These are phyloP conservation scores for Raja brachyura DNA, from an alignment of 2,113 vertebrate species.

Conservation along the genomic window DNA sequence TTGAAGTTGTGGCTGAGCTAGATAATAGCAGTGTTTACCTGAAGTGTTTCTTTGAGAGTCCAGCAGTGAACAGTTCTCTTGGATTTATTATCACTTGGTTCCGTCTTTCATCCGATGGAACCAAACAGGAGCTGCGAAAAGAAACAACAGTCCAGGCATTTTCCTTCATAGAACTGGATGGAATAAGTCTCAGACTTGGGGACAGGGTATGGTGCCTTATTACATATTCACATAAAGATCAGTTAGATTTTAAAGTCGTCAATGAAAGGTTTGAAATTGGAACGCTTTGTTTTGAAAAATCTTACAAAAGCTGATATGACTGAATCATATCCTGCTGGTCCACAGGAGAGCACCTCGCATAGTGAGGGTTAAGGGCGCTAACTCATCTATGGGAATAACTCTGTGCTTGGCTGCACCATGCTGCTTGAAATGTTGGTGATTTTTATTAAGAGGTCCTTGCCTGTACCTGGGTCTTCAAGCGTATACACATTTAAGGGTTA, in stretches of 20 bases:
- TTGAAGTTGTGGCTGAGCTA: slow-evolving; percentile 58
- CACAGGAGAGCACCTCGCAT: not conserved
- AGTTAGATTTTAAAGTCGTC: not conserved
- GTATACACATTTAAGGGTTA: not conserved
- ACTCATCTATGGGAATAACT: not conserved
- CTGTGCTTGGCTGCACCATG: not conserved
- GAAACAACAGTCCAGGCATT: slow-evolving; percentile 68
- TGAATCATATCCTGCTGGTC: not conserved
- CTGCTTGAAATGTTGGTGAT: not conserved
- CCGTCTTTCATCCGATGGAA: slow-evolving; percentile 65
- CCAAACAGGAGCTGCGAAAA: slow-evolving; percentile 70
- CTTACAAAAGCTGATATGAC: not conserved
- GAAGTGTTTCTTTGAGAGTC: slow-evolving; percentile 65
- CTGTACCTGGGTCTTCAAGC: not conserved
- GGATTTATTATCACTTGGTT: slow-evolving; percentile 73
- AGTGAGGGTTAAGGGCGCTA: too few relatives aligned
- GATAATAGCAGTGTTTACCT: slow-evolving; percentile 58
- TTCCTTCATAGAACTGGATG: slow-evolving; percentile 76
- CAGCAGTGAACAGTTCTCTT: slow-evolving; percentile 57
- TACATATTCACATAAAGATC: not conserved
- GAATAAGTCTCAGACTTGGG: slow-evolving; percentile 77
- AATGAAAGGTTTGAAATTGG: not conserved
- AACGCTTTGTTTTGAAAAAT: not conserved
- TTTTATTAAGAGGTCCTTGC: not conserved
- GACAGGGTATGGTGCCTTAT: slow-evolving; percentile 64